Percentiles rank a stretch among this genome's conserved stretches.
These are phyloP conservation scores for Araneus ventricosus DNA, from an alignment of 1,140 invertebrate species.

Conservation along the genomic window DNA sequence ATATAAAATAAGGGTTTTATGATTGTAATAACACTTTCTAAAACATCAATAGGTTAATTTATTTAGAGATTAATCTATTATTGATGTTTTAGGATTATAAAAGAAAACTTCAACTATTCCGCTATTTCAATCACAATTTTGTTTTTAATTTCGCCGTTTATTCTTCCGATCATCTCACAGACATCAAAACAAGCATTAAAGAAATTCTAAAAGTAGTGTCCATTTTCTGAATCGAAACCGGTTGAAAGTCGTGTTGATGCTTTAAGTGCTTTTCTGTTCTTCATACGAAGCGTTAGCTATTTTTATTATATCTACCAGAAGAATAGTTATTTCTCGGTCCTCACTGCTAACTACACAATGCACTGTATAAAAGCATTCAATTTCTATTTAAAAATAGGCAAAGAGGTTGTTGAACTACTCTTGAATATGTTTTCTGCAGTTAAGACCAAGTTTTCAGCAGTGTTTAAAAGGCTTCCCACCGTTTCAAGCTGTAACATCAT, in stretches of 20 bases:
- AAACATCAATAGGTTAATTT: no score
- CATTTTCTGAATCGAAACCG: not conserved
- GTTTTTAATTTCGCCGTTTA: no score
- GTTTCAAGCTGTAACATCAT: not conserved
- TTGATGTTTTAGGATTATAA: no score
- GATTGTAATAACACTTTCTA: no score
- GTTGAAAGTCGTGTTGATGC: not conserved
- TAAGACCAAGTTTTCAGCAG: not conserved
- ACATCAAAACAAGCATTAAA: no score
- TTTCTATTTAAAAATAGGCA: not conserved
- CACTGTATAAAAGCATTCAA: not conserved
- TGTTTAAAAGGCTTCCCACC: not conserved
- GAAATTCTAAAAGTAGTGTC: no score
- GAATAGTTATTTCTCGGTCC: not conserved
- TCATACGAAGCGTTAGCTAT: not conserved
- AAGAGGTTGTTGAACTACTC: constrained; percentile 4
- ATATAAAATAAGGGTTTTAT: no score
- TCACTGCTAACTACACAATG: not conserved
- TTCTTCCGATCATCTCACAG: no score
- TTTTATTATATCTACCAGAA: not conserved
- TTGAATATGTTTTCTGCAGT: not conserved
- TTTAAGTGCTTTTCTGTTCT: not conserved
- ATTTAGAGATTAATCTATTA: no score
- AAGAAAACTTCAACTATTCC: no score
- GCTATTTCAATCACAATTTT: no score